Evolutionary conservation across 2,113 vertebrate genomes (phyloP).

Genomic region (Embiotoca jacksoni): DNA sequence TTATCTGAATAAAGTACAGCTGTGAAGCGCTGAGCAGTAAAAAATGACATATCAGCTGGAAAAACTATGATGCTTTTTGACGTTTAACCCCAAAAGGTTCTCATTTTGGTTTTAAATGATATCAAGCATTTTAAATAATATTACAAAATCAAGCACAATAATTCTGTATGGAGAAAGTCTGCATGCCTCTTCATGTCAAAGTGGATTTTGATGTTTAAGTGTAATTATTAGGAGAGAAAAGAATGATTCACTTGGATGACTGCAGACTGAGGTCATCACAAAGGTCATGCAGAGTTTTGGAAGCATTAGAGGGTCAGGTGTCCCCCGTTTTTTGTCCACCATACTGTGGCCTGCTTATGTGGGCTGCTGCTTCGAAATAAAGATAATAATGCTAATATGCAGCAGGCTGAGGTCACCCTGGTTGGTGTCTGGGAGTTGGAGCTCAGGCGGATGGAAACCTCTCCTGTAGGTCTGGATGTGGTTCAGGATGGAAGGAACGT

Average conservation of each 20-base stretch:
- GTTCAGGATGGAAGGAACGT: constrained; percentile 16
- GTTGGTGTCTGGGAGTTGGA: constrained; percentile 1
- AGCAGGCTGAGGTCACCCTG: constrained; percentile 27
- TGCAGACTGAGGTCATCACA: too few relatives aligned
- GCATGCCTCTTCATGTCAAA: background rate
- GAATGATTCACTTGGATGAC: too few relatives aligned
- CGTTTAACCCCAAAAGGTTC: constrained; percentile 5
- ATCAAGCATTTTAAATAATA: background rate
- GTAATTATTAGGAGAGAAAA: too few relatives aligned
- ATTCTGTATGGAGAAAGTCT: background rate
- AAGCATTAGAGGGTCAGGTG: background rate
- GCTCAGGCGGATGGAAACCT: constrained; percentile 34
- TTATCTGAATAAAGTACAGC: constrained; percentile 7
- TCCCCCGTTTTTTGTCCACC: constrained; percentile 22
- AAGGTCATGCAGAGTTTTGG: background rate
- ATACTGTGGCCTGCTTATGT: background rate
- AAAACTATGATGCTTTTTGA: constrained; percentile 11
- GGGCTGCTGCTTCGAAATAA: background rate
- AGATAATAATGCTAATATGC: background rate
- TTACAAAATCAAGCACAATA: background rate
- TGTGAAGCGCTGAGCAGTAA: background rate
- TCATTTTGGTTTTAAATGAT: background rate
- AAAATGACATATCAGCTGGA: constrained; percentile 9
- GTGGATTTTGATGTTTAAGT: too few relatives aligned
- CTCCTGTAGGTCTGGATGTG: constrained; percentile 55